Conservation (phyloP, 2,888 invertebrate genomes). For the Nemurella pictetii region DNA sequence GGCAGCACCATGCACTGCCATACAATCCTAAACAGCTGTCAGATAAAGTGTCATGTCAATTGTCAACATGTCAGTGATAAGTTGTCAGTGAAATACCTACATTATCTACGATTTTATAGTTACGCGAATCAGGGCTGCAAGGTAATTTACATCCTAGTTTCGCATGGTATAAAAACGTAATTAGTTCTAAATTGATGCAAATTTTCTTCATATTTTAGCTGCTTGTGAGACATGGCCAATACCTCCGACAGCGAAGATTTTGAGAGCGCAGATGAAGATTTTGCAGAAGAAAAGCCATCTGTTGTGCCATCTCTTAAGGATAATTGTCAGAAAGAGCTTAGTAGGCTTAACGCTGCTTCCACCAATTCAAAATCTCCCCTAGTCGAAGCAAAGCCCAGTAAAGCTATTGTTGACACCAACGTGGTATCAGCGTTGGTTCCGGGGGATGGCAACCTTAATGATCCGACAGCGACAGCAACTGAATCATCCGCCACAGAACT, state of each 20-base stretch:
- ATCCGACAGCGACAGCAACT: background rate
- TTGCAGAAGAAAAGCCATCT: slow-evolving; percentile 49
- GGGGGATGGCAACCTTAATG: background rate
- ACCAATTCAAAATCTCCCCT: too few relatives aligned
- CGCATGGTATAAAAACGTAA: too few relatives aligned
- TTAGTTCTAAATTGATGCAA: too few relatives aligned
- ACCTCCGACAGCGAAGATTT: slow-evolving; percentile 76
- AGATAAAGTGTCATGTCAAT: background rate
- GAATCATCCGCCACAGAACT: slow-evolving; percentile 25
- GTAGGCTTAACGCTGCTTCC: background rate
- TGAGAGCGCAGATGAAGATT: slow-evolving; percentile 76
- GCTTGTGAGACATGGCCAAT: background rate
- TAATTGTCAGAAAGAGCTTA: slow-evolving; percentile 9
- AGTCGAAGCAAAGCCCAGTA: background rate
- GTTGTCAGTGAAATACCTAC: background rate
- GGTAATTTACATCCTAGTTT: too few relatives aligned
- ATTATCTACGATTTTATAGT: too few relatives aligned
- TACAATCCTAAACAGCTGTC: background rate
- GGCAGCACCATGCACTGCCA: background rate
- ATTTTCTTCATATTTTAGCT: too few relatives aligned
- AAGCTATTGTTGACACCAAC: background rate
- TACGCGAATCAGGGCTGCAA: too few relatives aligned
- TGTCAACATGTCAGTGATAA: background rate
- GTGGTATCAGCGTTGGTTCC: too few relatives aligned
- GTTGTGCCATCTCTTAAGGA: background rate